Base-by-base conservation (phyloP, 1,140 invertebrate genomes). In the Macrocentrus cingulum region DNA sequence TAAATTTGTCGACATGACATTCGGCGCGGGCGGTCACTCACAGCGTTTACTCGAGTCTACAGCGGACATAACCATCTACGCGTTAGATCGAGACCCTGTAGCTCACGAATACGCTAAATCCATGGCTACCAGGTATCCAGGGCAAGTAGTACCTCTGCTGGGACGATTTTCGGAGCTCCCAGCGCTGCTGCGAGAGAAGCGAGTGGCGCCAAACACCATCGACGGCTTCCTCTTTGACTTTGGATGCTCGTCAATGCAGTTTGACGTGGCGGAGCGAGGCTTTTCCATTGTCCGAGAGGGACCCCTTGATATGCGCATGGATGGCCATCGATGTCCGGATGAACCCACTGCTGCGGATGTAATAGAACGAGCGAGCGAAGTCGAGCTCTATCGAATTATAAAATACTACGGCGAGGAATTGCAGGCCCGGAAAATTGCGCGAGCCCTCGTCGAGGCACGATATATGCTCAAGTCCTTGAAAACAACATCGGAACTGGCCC, bases 221-320 rank as follows among this genome's bases (percentile, higher is more conserved):
- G 92, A 97, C 82, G 91, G 90, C 0, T 87, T 96, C 61, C 70
- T 98, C 11, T 94, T 97, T 81, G 95, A 98, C 81, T 89, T 93
- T 75, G 95, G 96, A n/a, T 92, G 90, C 73, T 98, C 95, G 2
- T 95, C 93, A 1, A 97, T 97, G 92, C 96, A 99, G 78, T 88
- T 96, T 72, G 90, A 97, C 69, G 81, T 83, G 66, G 79, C 85
- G 1, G 80, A 84, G 13, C 82, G 96, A 71, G 96, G 96, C 3
- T 98, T 99, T 80, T 87, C 90, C 9, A 64, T 97, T 0, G 88
- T 85, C 42, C 84, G 85, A 70, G 84, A 96, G 82, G 94, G 92
- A 0, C 91, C 89, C 6, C 81, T 99, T 44, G 96, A 98, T 71
- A 98, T 98, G 95, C 83, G 95, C 72, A 98, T 98, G 95, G 91